These are phyloP conservation scores for Scartelaos histophorus DNA, from an alignment of 2,113 vertebrate genomes.

Conservation along the genomic window DNA sequence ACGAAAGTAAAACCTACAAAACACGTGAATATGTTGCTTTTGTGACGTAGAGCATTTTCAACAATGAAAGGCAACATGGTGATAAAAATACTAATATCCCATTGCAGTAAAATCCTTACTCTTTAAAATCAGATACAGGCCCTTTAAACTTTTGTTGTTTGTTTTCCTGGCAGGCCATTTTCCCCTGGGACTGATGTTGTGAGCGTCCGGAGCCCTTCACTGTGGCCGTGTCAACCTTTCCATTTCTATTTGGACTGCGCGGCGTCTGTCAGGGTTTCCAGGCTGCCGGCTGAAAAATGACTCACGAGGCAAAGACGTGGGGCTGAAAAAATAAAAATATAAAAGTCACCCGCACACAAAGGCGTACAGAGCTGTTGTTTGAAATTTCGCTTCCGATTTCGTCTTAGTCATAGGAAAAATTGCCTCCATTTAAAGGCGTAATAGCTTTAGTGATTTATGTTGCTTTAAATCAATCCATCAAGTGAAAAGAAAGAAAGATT, in stretches of 20 bases:
- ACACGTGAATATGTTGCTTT: no score
- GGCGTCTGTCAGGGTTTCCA: conserved; percentile 72
- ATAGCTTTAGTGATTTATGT: conserved; percentile 78
- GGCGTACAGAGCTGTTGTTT: conserved; percentile 49
- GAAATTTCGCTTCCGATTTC: conserved; percentile 44
- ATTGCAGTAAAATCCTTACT: no score
- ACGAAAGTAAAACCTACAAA: no score
- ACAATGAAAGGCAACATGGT: no score
- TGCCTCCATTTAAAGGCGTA: conserved; percentile 72
- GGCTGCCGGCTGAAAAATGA: conserved; percentile 71
- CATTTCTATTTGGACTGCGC: conserved; percentile 60
- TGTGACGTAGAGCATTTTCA: no score
- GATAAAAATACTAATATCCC: no score
- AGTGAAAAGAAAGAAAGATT: conserved; percentile 23
- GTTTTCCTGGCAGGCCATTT: conserved; percentile 36
- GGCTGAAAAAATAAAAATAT: conserved; percentile 57
- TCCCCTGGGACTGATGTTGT: conserved; percentile 31
- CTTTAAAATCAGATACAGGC: no score
- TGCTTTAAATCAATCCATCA: conserved; percentile 72
- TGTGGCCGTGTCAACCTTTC: conserved; percentile 65
- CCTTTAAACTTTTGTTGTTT: conserved; percentile 17
- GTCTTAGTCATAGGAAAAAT: conserved; percentile 67
- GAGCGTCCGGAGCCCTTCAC: conserved; percentile 44
- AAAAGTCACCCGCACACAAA: conserved; percentile 14
- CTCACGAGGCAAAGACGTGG: conserved; percentile 64